Evolutionary conservation across 1,140 invertebrate genomes (phyloP).

Genomic region (Hypothenemus hampei): DNA sequence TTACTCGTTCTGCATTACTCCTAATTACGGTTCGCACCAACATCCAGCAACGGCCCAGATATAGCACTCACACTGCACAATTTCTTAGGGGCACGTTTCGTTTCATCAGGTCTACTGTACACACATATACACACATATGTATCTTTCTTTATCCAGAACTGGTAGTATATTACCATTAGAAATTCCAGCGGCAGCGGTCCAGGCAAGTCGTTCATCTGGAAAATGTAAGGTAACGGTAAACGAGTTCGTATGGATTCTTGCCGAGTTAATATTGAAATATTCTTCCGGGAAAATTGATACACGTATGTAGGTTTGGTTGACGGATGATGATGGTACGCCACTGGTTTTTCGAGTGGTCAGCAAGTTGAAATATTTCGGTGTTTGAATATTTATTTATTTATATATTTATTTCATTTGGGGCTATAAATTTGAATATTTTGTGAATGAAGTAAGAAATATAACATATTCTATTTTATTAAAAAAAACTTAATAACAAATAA

Average conservation of each 20-base stretch:
- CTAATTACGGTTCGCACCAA: slow-evolving; percentile 38
- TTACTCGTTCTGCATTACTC: slow-evolving; percentile 36
- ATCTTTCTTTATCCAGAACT: too few relatives aligned
- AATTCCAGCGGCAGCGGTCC: slow-evolving; percentile 30
- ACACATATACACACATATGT: slow-evolving; percentile 42
- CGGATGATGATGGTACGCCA: too few relatives aligned
- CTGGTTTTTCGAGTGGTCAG: too few relatives aligned
- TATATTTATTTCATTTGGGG: too few relatives aligned
- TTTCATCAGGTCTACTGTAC: slow-evolving; percentile 29
- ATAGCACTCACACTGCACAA: neutral
- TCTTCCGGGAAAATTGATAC: slow-evolving; percentile 39
- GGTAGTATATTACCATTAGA: slow-evolving; percentile 43
- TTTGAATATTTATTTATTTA: too few relatives aligned
- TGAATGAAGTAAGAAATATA: too few relatives aligned
- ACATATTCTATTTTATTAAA: too few relatives aligned
- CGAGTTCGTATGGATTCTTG: slow-evolving; percentile 21
- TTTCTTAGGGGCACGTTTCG: too few relatives aligned
- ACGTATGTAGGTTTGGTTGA: too few relatives aligned
- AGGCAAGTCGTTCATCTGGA: slow-evolving; percentile 28
- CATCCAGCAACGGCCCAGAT: slow-evolving; percentile 15
- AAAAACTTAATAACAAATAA: too few relatives aligned
- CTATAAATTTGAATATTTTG: too few relatives aligned
- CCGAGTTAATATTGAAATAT: slow-evolving; percentile 40
- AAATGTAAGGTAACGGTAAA: slow-evolving; percentile 21
- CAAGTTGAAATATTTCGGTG: too few relatives aligned